Percentiles rank a stretch among this genome's conserved stretches.
These are phyloP conservation scores for Thecocarcelia acutangulata DNA, from an alignment of 2,888 invertebrate species.

Conservation along the genomic window DNA sequence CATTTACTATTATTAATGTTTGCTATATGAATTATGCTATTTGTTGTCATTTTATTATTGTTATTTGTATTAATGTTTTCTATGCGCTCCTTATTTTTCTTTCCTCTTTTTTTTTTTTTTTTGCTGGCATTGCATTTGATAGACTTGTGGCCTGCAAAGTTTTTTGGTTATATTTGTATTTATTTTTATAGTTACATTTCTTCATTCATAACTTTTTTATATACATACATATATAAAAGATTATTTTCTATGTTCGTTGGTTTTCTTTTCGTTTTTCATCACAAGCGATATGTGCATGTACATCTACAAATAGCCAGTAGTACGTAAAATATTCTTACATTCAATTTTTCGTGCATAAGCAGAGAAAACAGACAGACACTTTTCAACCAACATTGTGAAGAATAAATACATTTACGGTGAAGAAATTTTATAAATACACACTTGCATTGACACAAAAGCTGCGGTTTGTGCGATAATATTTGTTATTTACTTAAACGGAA, in stretches of 20 bases:
- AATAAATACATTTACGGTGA: slow-evolving; percentile 29
- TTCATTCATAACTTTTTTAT: slow-evolving; percentile 20
- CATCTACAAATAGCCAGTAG: slow-evolving; percentile 1
- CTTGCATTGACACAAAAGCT: slow-evolving; percentile 45
- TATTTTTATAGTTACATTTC: slow-evolving; percentile 25
- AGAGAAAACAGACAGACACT: background rate
- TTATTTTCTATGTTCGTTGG: slow-evolving; percentile 51
- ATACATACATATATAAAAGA: background rate
- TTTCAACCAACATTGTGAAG: slow-evolving; percentile 37
- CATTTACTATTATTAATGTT: slow-evolving; percentile 55
- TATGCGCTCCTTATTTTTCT: background rate
- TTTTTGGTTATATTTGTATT: slow-evolving; percentile 17
- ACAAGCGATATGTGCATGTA: background rate
- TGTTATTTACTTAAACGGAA: slow-evolving; percentile 80
- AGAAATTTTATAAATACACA: slow-evolving; percentile 35
- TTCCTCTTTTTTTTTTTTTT: slow-evolving; percentile 11
- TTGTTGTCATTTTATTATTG: slow-evolving; percentile 21
- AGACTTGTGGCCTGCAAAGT: slow-evolving; percentile 65
- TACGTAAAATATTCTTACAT: slow-evolving; percentile 20
- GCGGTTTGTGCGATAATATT: slow-evolving; percentile 78
- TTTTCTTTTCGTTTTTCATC: slow-evolving; percentile 8
- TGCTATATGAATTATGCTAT: slow-evolving; percentile 42
- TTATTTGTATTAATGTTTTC: slow-evolving; percentile 50
- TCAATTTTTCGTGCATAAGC: background rate
- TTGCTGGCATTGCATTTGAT: slow-evolving; percentile 66